Conservation (phyloP, 2,888 invertebrate species). For the Dryococelus australis region DNA sequence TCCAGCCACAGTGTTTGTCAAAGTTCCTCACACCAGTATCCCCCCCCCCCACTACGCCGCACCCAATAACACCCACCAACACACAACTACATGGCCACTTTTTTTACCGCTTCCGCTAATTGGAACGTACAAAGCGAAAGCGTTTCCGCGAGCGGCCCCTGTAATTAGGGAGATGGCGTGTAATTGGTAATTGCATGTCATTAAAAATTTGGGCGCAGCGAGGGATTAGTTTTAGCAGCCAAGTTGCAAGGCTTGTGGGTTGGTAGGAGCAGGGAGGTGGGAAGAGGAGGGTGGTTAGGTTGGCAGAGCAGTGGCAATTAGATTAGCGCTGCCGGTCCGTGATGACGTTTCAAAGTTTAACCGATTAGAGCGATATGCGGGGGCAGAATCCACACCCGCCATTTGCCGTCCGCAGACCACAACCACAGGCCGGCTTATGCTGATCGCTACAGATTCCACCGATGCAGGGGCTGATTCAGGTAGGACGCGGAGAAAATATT, state of each 20-base stretch:
- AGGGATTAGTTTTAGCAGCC: not conserved
- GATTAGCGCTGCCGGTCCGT: conserved; percentile 33
- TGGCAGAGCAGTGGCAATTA: conserved; percentile 29
- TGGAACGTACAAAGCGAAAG: conserved; percentile 16
- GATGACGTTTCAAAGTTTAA: conserved; percentile 35
- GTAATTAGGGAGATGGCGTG: conserved; percentile 42
- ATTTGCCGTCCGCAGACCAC: not conserved
- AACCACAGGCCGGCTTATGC: no score
- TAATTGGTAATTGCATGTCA: conserved; percentile 41
- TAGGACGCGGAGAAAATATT: no score
- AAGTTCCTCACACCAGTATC: no score
- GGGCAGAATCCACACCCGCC: not conserved
- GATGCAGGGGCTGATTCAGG: no score
- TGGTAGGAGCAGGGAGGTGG: not conserved
- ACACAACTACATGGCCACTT: not conserved
- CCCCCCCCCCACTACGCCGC: no score
- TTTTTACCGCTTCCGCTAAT: conserved; percentile 4
- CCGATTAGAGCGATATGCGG: conserved; percentile 9
- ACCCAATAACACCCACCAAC: no score
- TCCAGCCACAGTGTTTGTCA: no score
- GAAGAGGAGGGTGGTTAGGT: not conserved
- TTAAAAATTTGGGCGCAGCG: conserved; percentile 32
- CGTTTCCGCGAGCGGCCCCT: conserved; percentile 21
- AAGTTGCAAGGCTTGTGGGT: not conserved
- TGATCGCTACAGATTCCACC: no score